phyloP scores from a whole-genome alignment of 2,797 vertebrate species.

The Eulemur rubriventer region DNA sequence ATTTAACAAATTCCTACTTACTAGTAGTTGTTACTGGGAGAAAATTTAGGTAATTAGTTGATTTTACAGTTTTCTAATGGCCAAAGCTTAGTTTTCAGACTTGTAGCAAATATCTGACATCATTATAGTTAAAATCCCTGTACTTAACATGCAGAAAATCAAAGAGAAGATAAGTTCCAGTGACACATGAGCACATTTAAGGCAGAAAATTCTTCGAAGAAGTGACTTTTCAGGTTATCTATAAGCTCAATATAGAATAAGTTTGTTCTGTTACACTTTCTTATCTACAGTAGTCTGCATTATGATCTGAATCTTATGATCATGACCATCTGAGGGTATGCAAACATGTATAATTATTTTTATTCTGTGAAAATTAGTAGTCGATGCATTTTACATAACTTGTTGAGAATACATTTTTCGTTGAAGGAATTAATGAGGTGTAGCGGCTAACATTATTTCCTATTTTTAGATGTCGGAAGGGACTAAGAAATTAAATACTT shows the following conservation, averaged over 20 bases:
- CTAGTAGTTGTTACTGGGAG: not conserved
- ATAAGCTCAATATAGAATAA: not conserved
- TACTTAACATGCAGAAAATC: not conserved
- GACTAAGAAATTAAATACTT: not conserved
- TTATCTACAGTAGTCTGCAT: not conserved
- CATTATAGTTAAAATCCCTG: not conserved
- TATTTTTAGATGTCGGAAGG: conserved; percentile 18
- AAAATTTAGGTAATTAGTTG: not conserved
- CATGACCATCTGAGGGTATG: not conserved
- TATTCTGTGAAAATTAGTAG: conserved; percentile 33
- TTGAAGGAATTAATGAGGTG: not conserved
- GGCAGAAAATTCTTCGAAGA: not conserved
- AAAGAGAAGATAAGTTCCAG: not conserved
- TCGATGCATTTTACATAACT: not conserved
- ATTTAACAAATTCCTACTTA: not conserved
- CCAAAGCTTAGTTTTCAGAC: conserved; percentile 1
- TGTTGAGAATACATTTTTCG: not conserved
- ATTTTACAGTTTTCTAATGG: not conserved
- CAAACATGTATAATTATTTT: not conserved
- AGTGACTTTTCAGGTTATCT: not conserved
- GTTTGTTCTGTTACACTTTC: not conserved
- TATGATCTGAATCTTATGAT: not conserved
- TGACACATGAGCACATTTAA: not conserved
- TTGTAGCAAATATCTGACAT: not conserved
- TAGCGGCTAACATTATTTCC: not conserved